A percentile compares a stretch with the other conserved stretches of the same genome.
phyloP scores from a whole-genome alignment of 2,888 invertebrate species.

The Cephus pulcher region DNA sequence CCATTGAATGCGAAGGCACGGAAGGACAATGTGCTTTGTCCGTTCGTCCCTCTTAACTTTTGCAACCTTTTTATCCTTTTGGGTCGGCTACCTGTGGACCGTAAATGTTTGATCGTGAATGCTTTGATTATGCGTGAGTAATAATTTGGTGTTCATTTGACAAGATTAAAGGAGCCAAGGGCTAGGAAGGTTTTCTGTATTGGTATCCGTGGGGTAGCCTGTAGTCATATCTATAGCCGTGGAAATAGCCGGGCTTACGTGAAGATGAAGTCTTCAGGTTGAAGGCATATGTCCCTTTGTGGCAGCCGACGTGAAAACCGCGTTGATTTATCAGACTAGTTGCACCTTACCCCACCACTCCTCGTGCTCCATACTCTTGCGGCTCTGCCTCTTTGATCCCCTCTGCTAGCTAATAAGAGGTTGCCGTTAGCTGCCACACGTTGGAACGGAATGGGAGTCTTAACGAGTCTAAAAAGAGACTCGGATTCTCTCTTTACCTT shows the following conservation, averaged over 20 bases:
- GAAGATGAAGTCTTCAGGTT: constrained; percentile 5
- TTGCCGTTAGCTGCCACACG: constrained; percentile 10
- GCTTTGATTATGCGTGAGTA: background rate
- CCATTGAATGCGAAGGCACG: background rate
- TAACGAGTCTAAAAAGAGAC: background rate
- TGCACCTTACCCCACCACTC: background rate
- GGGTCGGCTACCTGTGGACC: background rate
- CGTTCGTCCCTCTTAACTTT: background rate
- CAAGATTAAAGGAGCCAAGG: background rate
- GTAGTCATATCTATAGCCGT: background rate
- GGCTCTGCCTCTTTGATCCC: constrained; percentile 27
- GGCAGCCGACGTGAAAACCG: constrained; percentile 18
- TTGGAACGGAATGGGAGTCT: background rate
- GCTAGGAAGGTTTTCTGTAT: background rate
- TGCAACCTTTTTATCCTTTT: background rate
- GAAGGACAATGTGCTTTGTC: background rate
- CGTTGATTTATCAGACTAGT: constrained; percentile 19
- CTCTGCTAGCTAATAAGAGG: constrained; percentile 27
- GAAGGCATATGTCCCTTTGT: constrained; percentile 21
- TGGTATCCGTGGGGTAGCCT: background rate
- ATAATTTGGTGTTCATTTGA: background rate
- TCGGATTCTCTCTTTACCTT: background rate
- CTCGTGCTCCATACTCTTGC: background rate
- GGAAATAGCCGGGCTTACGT: background rate
- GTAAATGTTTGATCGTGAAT: background rate